A percentile compares a stretch with the other conserved stretches of the same genome.
phyloP scores from a whole-genome alignment of 1,140 invertebrate genomes.

The Tenebrio molitor region DNA sequence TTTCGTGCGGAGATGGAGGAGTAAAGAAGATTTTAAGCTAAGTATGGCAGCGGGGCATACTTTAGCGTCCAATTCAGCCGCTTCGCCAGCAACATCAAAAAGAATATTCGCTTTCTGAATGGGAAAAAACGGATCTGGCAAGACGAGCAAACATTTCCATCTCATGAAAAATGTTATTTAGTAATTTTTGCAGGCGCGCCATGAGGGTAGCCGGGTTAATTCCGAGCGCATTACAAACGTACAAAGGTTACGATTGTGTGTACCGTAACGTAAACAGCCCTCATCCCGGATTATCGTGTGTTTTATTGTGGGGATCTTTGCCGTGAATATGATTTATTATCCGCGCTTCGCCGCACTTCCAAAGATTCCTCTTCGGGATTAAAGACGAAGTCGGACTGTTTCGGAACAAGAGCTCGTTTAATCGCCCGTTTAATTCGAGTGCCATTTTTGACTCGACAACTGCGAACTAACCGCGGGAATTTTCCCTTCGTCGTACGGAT shows the following conservation, averaged over 20 bases:
- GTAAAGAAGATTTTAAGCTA: too few relatives aligned
- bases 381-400: background rate
- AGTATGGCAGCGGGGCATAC: too few relatives aligned
- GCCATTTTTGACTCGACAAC: too few relatives aligned
- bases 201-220: constrained; percentile 4
- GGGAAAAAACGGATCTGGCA: background rate
- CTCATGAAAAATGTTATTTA: constrained; percentile 12
- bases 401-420: background rate
- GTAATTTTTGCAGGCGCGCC: background rate
- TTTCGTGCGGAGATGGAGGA: too few relatives aligned
- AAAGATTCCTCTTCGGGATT: constrained; percentile 14
- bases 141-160: constrained; percentile 8
- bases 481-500: background rate
- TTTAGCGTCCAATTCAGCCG: too few relatives aligned
- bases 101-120: too few relatives aligned
- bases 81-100: too few relatives aligned
- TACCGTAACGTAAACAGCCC: background rate
- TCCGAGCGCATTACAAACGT: background rate
- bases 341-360: background rate
- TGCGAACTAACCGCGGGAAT: too few relatives aligned
- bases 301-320: constrained; percentile 2
- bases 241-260: constrained; percentile 12
- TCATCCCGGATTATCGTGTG: constrained; percentile 5
- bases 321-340: constrained; percentile 4
- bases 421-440: too few relatives aligned